Evolutionary conservation across 53 echinoderm and acorn worm species (phyloP).

Genomic region (Antedon mediterranea): DNA sequence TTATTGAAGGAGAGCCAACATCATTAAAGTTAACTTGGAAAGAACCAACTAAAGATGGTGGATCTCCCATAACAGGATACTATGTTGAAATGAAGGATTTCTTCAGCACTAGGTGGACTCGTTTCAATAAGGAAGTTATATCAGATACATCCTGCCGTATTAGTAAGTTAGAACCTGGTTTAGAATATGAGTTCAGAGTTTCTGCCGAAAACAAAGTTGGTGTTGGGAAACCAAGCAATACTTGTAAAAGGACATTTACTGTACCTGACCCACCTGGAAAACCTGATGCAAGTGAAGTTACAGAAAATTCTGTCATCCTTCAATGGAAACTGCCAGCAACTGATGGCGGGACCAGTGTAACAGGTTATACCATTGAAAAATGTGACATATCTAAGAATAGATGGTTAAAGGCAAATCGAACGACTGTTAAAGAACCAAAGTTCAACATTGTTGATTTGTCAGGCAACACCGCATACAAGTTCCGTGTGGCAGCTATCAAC

Average conservation of each 20-base stretch:
- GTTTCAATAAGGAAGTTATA: conserved; percentile 44
- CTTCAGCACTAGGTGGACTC: conserved; percentile 67
- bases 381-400: conserved; percentile 66
- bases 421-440: conserved; percentile 17
- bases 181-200: conserved; percentile 84
- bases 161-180: conserved; percentile 45
- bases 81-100: conserved; percentile 56
- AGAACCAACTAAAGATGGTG: conserved; percentile 47
- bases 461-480: conserved; percentile 78
- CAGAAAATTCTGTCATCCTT: conserved; percentile 56
- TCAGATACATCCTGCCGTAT: conserved; percentile 38
- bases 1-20: conserved; percentile 44
- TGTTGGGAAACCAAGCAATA: conserved; percentile 64
- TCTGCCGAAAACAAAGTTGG: conserved; percentile 88
- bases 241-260: conserved; percentile 25
- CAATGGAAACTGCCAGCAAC: conserved; percentile 79
- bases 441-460: conserved; percentile 45
- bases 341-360: conserved; percentile 84
- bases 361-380: conserved; percentile 77
- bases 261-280: conserved; percentile 81
- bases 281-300: conserved; percentile 58
- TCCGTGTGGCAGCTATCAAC: conserved; percentile 85
- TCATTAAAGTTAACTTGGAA: conserved; percentile 59
- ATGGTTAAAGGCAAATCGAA: conserved; percentile 68
- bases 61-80: conserved; percentile 67